A percentile compares a stretch with the other conserved stretches of the same genome.
Conservation (phyloP, 2,797 vertebrate genomes). For the Luscinia megarhynchos region DNA sequence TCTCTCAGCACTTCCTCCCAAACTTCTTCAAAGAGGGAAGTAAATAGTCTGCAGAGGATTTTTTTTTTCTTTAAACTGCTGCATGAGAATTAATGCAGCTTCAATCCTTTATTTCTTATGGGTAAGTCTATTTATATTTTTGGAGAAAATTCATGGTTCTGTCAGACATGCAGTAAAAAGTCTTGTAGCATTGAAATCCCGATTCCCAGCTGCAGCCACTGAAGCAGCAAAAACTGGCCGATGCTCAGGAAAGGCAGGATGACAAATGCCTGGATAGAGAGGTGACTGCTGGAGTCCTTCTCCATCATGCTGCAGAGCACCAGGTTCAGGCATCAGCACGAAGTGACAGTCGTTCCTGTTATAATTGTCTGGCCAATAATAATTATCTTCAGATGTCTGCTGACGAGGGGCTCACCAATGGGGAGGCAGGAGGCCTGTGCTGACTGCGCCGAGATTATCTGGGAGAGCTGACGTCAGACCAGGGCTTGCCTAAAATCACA, state of each 20-base stretch:
- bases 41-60: neutral
- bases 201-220: neutral
- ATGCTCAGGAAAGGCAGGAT: neutral
- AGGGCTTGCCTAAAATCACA: slow-evolving; percentile 76
- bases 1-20: neutral
- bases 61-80: neutral
- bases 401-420: slow-evolving; percentile 91
- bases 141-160: neutral
- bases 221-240: neutral
- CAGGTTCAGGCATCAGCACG: slow-evolving; percentile 51
- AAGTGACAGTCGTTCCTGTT: slow-evolving; percentile 75
- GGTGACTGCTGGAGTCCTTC: neutral
- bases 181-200: neutral
- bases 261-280: neutral
- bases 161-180: neutral
- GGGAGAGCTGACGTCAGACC: slow-evolving; percentile 73
- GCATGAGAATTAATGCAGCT: neutral
- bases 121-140: neutral
- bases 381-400: slow-evolving; percentile 94
- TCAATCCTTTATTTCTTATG: neutral
- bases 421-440: slow-evolving; percentile 81
- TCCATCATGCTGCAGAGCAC: slow-evolving; percentile 39
- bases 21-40: neutral
- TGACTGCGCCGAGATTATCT: slow-evolving; percentile 78
- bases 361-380: slow-evolving; percentile 85